Base-by-base conservation (phyloP, 1,140 invertebrate species). In the Sinella curviseta region DNA sequence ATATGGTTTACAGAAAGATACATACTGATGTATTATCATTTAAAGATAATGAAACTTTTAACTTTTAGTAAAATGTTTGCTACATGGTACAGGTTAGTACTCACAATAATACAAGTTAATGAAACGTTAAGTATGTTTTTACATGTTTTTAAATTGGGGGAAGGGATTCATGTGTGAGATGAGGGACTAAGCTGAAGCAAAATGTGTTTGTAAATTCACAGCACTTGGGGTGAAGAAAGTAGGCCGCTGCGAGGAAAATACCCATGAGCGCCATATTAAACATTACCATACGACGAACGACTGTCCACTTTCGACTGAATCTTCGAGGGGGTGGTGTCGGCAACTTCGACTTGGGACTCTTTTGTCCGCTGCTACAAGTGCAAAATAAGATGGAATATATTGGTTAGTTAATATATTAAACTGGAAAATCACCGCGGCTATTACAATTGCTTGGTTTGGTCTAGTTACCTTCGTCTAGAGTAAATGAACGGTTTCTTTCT, bases 181-280 rank as follows among this genome's bases (percentile, higher is more conserved):
- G 81, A 54, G 83, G 83, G 26, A 82, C 83, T 26, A 84, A 36
- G 54, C 80, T 81, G 77, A 82, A 84, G 76, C 81, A 81, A 78
- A 84, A 84, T 34, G 83, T 84, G 74, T 84, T 84, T 39, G 80
- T 76, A 74, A 77, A 83, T 78, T 84, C 83, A 65, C 83, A 84
- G 76, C 83, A 84, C 74, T 78, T 80, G 16, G 83, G 83, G 17
- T 82, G 81, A 4, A 84, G 60, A 36, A 84, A 82, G 76, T 81
- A 84, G 4, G 83, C 83, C 2, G 80, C 80, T 20, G 83, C 83
- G 26, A 84, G 77, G 34, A 84, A 74, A 36, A 75, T 36, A 28
- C 83, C 83, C 81, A 84, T 81, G 55, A 84, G 65, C 33, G 80
- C 81, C 28, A 84, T 67, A 48, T 84, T 81, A 39, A 84, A 84